Evolutionary conservation across 2,113 vertebrate species (phyloP).

Genomic region (Engystomops pustulosus): DNA sequence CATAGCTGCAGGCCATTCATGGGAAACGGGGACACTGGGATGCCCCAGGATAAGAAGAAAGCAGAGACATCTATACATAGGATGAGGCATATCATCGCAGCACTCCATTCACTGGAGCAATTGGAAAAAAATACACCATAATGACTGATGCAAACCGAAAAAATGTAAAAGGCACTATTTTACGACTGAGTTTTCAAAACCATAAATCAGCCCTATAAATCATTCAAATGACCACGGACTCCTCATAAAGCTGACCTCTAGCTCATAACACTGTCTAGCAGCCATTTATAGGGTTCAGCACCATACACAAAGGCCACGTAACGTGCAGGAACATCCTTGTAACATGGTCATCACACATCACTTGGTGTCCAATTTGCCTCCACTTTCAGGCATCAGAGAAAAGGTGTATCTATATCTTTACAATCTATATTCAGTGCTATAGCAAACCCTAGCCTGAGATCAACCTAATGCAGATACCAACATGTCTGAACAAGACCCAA

Average conservation of each 20-base stretch:
- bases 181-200: not conserved
- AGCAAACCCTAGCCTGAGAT: not conserved
- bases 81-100: too few relatives aligned
- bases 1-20: too few relatives aligned
- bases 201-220: conserved; percentile 12
- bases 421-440: not conserved
- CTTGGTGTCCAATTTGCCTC: not conserved
- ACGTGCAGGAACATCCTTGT: not conserved
- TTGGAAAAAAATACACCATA: too few relatives aligned
- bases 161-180: too few relatives aligned
- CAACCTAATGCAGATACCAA: not conserved
- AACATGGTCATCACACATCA: not conserved
- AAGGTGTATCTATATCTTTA: not conserved
- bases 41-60: too few relatives aligned
- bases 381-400: not conserved
- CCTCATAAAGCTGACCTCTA: conserved; percentile 16
- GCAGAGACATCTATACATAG: too few relatives aligned
- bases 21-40: too few relatives aligned
- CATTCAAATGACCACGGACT: not conserved
- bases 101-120: too few relatives aligned
- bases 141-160: too few relatives aligned
- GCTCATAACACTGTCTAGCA: conserved; percentile 5
- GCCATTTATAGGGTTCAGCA: conserved; percentile 1
- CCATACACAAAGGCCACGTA: not conserved
- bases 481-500: not conserved